Evolutionary conservation across 2,888 invertebrate species (phyloP).

Genomic region (Apodemia mormo): DNA sequence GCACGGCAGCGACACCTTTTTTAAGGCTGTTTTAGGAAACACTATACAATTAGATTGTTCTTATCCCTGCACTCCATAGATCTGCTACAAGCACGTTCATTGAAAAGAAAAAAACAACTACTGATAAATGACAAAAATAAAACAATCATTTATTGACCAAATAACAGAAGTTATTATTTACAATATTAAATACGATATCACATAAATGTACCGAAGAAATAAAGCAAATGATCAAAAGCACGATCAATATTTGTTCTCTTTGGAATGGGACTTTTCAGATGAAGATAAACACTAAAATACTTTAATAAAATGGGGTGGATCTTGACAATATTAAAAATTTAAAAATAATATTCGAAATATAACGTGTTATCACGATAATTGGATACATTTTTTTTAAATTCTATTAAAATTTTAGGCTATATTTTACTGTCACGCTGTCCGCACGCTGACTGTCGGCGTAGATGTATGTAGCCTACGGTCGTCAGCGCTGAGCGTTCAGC

Average conservation of each 20-base stretch:
- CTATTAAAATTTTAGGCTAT: no score
- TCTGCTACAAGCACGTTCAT: not conserved
- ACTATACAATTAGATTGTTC: no score
- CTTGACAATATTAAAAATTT: not conserved
- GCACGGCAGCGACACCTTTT: no score
- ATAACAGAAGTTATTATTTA: constrained; percentile 66
- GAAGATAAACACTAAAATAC: not conserved
- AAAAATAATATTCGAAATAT: not conserved
- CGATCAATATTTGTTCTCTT: not conserved
- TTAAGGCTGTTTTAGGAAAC: no score
- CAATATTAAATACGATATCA: constrained; percentile 72
- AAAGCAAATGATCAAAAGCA: constrained; percentile 9
- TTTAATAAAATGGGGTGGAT: not conserved
- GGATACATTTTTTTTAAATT: not conserved
- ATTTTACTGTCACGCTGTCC: no score
- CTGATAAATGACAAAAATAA: constrained; percentile 70
- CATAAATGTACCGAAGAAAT: constrained; percentile 55
- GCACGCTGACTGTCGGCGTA: no score
- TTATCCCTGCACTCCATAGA: no score
- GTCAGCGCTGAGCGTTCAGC: no score
- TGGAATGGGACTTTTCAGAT: constrained; percentile 3
- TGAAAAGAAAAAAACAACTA: not conserved
- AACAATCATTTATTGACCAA: constrained; percentile 73
- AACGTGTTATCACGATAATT: not conserved
- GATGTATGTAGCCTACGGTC: no score